phyloP scores from a whole-genome alignment of 30 jellyfish, hydroid and myxozoan genomes.

The Phacellophora camtschatica region DNA sequence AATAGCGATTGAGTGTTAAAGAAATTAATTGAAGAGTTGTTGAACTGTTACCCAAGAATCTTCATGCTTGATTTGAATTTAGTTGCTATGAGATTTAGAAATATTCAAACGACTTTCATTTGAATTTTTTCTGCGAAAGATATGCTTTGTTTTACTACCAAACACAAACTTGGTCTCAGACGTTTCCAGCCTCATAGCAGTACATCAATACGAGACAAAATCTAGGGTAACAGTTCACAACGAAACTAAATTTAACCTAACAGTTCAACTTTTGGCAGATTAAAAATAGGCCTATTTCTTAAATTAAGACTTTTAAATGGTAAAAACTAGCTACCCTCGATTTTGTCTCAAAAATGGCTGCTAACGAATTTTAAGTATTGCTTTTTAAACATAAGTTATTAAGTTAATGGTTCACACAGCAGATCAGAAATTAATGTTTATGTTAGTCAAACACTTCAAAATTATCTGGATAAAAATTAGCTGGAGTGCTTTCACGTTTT shows the following conservation, averaged over 20 bases:
- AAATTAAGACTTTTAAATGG: too few relatives aligned
- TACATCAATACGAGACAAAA: constrained; percentile 14
- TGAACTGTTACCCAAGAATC: constrained; percentile 74
- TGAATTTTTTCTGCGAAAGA: constrained; percentile 3
- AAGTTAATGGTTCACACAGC: too few relatives aligned
- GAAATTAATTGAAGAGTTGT: neutral
- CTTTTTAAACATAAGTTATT: too few relatives aligned
- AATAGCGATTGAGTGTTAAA: neutral
- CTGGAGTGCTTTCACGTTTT: too few relatives aligned
- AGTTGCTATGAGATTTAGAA: neutral
- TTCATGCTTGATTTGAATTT: neutral
- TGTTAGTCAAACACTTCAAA: too few relatives aligned
- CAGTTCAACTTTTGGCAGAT: neutral
- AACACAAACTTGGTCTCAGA: neutral
- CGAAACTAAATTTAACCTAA: neutral
- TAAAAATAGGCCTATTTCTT: too few relatives aligned
- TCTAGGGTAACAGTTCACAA: constrained; percentile 71
- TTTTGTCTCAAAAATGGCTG: neutral
- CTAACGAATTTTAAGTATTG: too few relatives aligned
- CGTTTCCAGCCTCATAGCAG: constrained; percentile 1
- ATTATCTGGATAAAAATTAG: too few relatives aligned
- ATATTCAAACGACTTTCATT: neutral
- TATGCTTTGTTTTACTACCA: neutral
- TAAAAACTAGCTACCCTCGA: neutral
- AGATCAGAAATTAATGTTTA: too few relatives aligned